Evolutionary conservation across 2,797 vertebrate genomes (phyloP).

Genomic region (Coregonus ussuriensis): DNA sequence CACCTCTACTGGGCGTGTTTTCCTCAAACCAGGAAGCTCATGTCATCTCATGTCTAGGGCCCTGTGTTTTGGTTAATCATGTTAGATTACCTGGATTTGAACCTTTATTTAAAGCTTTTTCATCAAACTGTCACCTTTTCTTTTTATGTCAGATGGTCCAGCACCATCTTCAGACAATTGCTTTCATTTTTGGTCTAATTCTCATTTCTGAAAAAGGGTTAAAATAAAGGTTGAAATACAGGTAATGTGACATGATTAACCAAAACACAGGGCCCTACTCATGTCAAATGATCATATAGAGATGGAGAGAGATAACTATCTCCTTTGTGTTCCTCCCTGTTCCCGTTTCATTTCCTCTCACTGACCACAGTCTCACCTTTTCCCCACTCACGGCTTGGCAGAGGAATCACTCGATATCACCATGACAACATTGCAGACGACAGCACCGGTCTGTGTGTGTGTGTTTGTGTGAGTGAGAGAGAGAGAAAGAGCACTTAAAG

Average conservation of each 20-base stretch:
- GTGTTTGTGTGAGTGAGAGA: slow-evolving; percentile 4
- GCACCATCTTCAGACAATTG: too few species aligned
- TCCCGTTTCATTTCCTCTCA: slow-evolving; percentile 24
- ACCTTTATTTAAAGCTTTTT: too few species aligned
- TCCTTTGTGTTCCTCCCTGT: neutral
- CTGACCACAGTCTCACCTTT: slow-evolving; percentile 40
- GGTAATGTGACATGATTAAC: too few species aligned
- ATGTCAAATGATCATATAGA: neutral
- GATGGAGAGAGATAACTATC: neutral
- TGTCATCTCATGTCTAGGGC: neutral
- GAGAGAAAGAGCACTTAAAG: slow-evolving; percentile 4
- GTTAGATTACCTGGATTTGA: neutral
- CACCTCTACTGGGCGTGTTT: neutral
- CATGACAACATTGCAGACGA: slow-evolving; percentile 52
- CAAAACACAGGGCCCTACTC: too few species aligned
- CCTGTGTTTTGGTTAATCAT: too few species aligned
- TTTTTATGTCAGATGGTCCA: too few species aligned
- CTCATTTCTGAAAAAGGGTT: too few species aligned
- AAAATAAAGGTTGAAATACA: too few species aligned
- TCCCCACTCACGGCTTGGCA: slow-evolving; percentile 3
- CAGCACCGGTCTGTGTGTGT: slow-evolving; percentile 6
- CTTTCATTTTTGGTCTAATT: too few species aligned
- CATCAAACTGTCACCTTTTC: too few species aligned
- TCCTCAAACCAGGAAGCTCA: neutral
- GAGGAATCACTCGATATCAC: slow-evolving; percentile 44